Evolutionary conservation across 2,888 invertebrate genomes (phyloP).

Genomic region (Alcis repandata): DNA sequence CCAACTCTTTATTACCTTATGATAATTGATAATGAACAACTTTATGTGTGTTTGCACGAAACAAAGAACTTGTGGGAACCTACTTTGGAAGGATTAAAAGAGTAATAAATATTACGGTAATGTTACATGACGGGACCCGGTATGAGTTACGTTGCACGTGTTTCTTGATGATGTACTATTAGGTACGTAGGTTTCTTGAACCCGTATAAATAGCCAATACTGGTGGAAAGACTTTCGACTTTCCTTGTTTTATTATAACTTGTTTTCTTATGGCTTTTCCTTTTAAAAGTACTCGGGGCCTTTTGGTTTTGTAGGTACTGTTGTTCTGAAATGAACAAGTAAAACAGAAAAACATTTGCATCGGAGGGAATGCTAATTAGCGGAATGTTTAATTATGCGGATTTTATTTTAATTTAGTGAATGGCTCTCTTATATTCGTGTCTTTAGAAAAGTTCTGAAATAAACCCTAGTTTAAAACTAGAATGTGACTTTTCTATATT

Average conservation of each 20-base stretch:
- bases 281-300: too few relatives aligned
- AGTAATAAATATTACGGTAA: slow-evolving; percentile 14
- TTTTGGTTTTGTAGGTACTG: too few relatives aligned
- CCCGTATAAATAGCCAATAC: background rate
- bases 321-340: too few relatives aligned
- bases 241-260: too few relatives aligned
- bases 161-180: background rate
- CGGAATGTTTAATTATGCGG: too few relatives aligned
- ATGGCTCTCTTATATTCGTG: too few relatives aligned
- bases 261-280: too few relatives aligned
- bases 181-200: background rate
- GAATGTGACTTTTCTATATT: background rate
- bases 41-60: slow-evolving; percentile 31
- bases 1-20: slow-evolving; percentile 39
- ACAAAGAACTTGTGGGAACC: slow-evolving; percentile 9
- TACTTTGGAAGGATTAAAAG: slow-evolving; percentile 25
- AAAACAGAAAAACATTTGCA: too few relatives aligned
- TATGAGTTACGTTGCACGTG: background rate
- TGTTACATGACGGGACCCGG: background rate
- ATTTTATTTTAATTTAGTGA: too few relatives aligned
- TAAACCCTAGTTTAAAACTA: background rate
- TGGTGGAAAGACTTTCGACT: background rate
- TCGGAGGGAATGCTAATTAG: too few relatives aligned
- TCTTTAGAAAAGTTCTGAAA: background rate
- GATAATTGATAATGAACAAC: slow-evolving; percentile 38